Conservation (phyloP, 2,888 invertebrate genomes). For the Escarpia spicata region DNA sequence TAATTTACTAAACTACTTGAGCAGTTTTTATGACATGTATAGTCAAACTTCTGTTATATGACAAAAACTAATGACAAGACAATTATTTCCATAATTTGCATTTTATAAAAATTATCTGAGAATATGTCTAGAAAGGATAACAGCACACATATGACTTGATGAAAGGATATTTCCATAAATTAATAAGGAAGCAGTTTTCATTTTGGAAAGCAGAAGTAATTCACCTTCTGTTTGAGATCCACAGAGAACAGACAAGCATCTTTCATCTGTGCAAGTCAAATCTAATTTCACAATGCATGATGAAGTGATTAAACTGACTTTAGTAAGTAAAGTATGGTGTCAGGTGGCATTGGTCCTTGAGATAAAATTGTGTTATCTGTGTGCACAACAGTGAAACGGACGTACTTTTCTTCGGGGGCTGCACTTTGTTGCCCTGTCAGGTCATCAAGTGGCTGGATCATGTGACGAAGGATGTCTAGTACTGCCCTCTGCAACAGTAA, state of each 20-base stretch:
- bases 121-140: neutral
- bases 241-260: neutral
- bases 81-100: neutral
- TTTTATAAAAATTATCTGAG: neutral
- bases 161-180: neutral
- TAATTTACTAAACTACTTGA: neutral
- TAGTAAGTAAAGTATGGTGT: neutral
- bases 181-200: neutral
- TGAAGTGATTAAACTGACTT: neutral
- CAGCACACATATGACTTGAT: neutral
- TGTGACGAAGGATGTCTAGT: neutral
- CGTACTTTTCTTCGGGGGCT: neutral
- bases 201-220: neutral
- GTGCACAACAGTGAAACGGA: neutral
- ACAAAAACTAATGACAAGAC: too few relatives aligned
- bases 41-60: neutral
- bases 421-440: neutral
- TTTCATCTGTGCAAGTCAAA: neutral
- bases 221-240: neutral
- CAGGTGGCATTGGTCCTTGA: neutral
- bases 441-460: constrained; percentile 21
- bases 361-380: neutral
- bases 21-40: neutral
- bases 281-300: neutral
- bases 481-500: constrained; percentile 13